A percentile compares a stretch with the other conserved stretches of the same genome.
phyloP scores from a whole-genome alignment of 2,113 vertebrate species.

The Gulo gulo region DNA sequence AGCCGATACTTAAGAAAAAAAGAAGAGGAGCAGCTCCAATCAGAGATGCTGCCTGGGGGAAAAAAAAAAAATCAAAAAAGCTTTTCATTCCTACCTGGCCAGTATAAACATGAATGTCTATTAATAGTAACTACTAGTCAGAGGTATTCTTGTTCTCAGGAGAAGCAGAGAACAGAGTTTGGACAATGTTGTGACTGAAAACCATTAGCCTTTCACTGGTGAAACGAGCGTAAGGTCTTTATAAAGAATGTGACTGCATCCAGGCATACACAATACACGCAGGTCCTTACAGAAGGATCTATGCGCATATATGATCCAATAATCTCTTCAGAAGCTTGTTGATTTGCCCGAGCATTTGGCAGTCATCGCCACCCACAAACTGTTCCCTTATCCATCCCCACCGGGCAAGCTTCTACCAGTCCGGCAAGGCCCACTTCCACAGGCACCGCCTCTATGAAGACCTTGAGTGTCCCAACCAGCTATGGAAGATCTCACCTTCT shows the following conservation, averaged over 20 bases:
- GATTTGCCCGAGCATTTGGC: background rate
- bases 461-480: background rate
- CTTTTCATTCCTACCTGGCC: slow-evolving; percentile 56
- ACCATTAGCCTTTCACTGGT: background rate
- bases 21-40: background rate
- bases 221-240: background rate
- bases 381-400: background rate
- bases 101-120: slow-evolving; percentile 68
- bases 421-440: background rate
- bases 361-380: background rate
- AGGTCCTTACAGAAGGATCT: background rate
- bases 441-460: background rate
- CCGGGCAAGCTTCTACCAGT: background rate
- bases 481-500: background rate
- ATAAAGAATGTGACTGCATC: background rate
- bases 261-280: background rate
- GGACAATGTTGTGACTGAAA: background rate
- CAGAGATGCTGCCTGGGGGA: background rate
- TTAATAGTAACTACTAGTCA: slow-evolving; percentile 47
- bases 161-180: background rate
- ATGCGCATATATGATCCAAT: background rate
- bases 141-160: slow-evolving; percentile 28
- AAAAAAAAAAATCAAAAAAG: background rate
- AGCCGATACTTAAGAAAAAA: background rate
- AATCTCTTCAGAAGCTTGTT: background rate